Percentiles rank a stretch among this genome's conserved stretches.
Conservation (phyloP, 2,113 vertebrate species). For the Oryzias curvinotus region DNA sequence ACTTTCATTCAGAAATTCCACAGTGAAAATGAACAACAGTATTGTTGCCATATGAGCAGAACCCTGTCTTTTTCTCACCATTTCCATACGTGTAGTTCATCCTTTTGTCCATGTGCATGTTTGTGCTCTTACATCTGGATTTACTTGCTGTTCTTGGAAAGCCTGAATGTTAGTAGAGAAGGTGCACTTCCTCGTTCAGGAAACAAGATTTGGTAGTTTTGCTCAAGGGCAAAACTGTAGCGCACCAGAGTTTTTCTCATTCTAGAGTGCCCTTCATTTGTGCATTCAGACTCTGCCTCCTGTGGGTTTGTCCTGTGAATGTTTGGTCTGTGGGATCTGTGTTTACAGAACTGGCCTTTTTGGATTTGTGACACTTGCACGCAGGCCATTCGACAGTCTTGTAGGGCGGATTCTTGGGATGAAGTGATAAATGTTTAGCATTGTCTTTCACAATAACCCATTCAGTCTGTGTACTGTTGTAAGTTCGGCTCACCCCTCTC, state of each 20-base stretch:
- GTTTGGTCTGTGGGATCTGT: constrained; percentile 26
- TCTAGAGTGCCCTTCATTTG: constrained; percentile 31
- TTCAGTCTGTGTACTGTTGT: background rate
- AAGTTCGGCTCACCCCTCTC: background rate
- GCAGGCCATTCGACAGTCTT: background rate
- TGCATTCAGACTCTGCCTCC: constrained; percentile 19
- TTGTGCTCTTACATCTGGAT: constrained; percentile 9
- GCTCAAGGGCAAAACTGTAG: constrained; percentile 39
- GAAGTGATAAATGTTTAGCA: background rate
- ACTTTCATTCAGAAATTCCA: constrained; percentile 42
- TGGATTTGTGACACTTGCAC: constrained; percentile 20
- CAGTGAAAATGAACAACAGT: constrained; percentile 27
- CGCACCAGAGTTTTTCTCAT: constrained; percentile 35
- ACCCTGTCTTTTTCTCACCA: constrained; percentile 13
- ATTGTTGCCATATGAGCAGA: constrained; percentile 20
- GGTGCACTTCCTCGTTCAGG: constrained; percentile 40
- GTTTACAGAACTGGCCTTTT: constrained; percentile 29
- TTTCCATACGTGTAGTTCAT: constrained; percentile 2
- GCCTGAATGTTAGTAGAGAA: constrained; percentile 11
- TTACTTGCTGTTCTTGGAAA: constrained; percentile 47
- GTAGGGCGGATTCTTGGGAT: background rate
- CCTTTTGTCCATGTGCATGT: constrained; percentile 16
- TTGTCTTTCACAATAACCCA: background rate
- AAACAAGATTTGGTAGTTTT: constrained; percentile 26
- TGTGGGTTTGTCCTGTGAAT: constrained; percentile 10